phyloP scores from a whole-genome alignment of 1,140 invertebrate genomes.

The Drosophila funebris region DNA sequence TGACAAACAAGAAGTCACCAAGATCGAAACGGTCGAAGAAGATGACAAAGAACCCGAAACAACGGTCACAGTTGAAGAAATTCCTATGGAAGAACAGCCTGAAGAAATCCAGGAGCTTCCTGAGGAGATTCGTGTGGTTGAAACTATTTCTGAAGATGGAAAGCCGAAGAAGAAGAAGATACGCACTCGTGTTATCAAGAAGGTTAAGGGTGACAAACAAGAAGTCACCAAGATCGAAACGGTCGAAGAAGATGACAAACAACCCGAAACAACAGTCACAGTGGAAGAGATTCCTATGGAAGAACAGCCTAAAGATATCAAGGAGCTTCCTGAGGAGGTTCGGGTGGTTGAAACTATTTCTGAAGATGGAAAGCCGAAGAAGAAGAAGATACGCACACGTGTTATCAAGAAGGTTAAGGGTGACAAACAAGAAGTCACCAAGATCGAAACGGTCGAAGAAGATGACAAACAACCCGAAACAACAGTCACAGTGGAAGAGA shows the following conservation, averaged over 20 bases:
- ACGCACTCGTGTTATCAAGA: conserved; percentile 16
- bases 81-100: conserved; percentile 12
- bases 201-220: conserved; percentile 18
- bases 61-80: conserved; percentile 29
- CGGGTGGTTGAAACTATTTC: conserved; percentile 79
- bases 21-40: conserved; percentile 43
- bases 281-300: conserved; percentile 9
- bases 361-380: conserved; percentile 75
- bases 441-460: conserved; percentile 85
- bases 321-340: conserved; percentile 72
- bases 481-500: conserved; percentile 53
- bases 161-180: conserved; percentile 20
- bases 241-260: conserved; percentile 14
- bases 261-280: conserved; percentile 8
- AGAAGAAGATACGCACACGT: conserved; percentile 77
- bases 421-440: conserved; percentile 76
- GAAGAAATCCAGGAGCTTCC: conserved; percentile 9
- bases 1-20: conserved; percentile 43
- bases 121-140: conserved; percentile 9
- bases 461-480: conserved; percentile 80
- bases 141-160: conserved; percentile 9
- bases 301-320: conserved; percentile 19
- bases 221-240: conserved; percentile 19
- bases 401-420: conserved; percentile 70
- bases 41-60: conserved; percentile 30